Evolutionary conservation across 64 coral and sea anemone species (phyloP).

Genomic region (Pocillopora verrucosa): DNA sequence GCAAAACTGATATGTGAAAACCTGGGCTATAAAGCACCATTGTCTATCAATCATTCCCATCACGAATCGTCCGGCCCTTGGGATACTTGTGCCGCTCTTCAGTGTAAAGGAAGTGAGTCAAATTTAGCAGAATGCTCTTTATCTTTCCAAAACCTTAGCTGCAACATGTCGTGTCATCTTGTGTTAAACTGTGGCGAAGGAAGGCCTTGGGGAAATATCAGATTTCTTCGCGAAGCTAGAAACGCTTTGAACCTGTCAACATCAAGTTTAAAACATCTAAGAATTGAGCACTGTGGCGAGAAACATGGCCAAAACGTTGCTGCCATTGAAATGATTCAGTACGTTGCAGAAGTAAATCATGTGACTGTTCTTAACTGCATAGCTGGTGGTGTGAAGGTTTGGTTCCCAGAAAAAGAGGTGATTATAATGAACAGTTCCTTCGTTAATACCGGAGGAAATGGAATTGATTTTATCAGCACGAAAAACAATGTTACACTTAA

Average conservation of each 20-base stretch:
- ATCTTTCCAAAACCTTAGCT: neutral
- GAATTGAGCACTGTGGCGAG: slow-evolving; percentile 16
- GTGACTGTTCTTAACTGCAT: neutral
- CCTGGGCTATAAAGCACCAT: slow-evolving; percentile 10
- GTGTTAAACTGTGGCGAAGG: slow-evolving; percentile 5
- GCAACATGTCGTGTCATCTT: neutral
- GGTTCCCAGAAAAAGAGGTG: neutral
- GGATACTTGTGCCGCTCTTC: neutral
- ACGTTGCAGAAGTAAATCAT: slow-evolving; percentile 5
- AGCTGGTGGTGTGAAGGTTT: neutral
- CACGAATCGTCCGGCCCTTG: neutral
- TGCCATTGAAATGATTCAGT: neutral
- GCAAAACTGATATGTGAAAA: slow-evolving; percentile 9
- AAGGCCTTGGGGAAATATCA: slow-evolving; percentile 67
- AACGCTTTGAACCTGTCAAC: neutral
- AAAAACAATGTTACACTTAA: neutral
- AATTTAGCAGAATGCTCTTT: slow-evolving; percentile 30
- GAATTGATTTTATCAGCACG: neutral
- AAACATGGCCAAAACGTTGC: neutral
- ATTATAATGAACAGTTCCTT: neutral
- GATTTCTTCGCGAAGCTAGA: slow-evolving; percentile 27
- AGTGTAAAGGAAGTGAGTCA: slow-evolving; percentile 62
- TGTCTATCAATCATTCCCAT: neutral
- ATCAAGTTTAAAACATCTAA: neutral
- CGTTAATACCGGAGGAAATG: neutral